These are phyloP conservation scores for Saccostrea echinata DNA, from an alignment of 1,140 invertebrate genomes.

Conservation along the genomic window DNA sequence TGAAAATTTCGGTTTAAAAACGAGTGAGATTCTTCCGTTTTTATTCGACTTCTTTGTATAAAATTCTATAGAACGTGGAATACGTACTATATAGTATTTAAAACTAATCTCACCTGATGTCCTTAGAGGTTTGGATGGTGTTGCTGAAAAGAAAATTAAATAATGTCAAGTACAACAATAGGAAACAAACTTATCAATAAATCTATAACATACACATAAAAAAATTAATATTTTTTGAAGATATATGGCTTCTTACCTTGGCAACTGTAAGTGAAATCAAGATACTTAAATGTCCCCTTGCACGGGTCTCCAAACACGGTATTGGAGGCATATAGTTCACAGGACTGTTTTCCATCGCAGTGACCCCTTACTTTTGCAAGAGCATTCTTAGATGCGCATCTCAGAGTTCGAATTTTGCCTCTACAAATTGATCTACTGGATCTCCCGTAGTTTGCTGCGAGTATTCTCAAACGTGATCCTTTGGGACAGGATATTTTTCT, in stretches of 20 bases:
- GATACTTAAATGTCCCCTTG: constrained; percentile 42
- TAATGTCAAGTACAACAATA: too few relatives aligned
- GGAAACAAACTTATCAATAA: too few relatives aligned
- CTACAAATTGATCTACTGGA: background rate
- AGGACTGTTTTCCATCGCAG: constrained; percentile 38
- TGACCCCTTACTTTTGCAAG: constrained; percentile 3
- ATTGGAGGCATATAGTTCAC: constrained; percentile 35
- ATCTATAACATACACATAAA: too few relatives aligned
- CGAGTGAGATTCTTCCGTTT: too few relatives aligned
- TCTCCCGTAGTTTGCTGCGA: background rate
- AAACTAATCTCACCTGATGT: background rate
- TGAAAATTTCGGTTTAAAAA: too few relatives aligned
- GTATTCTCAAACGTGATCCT: background rate
- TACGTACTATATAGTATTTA: background rate
- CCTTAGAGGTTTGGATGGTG: background rate
- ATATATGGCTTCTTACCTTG: background rate
- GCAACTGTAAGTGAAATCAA: constrained; percentile 41
- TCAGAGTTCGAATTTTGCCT: background rate
- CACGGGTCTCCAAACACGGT: constrained; percentile 49
- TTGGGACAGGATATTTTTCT: background rate
- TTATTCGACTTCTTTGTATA: too few relatives aligned
- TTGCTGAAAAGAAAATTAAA: background rate
- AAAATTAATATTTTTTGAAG: too few relatives aligned
- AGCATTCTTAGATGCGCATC: background rate
- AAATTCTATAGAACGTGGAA: too few relatives aligned